These are phyloP conservation scores for Osmerus eperlanus DNA, from an alignment of 2,113 vertebrate genomes.

Conservation along the genomic window DNA sequence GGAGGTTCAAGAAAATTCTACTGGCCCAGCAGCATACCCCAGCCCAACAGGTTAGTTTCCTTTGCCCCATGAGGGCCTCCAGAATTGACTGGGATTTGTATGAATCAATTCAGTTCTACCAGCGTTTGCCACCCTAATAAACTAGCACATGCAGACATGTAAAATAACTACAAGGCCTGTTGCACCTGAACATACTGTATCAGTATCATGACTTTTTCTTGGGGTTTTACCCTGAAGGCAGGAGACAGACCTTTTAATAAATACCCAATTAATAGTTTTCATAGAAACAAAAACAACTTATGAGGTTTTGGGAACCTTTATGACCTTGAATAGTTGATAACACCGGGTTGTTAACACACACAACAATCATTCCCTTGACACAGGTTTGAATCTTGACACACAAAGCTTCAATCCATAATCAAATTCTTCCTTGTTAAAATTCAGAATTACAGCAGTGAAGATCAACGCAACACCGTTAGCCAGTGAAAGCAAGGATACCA, in stretches of 20 bases:
- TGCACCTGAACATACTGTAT: neutral
- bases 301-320: neutral
- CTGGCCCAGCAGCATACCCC: conserved; percentile 80
- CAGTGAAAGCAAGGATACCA: conserved; percentile 2
- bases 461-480: conserved; percentile 36
- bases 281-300: conserved; percentile 17
- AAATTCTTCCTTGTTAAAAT: neutral
- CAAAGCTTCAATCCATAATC: neutral
- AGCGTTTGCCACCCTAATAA: neutral
- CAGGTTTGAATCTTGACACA: neutral
- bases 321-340: too few relatives aligned
- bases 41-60: conserved; percentile 86
- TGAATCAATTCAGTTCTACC: neutral
- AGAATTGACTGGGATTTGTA: neutral
- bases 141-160: neutral
- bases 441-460: conserved; percentile 48
- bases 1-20: conserved; percentile 84
- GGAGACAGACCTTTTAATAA: neutral
- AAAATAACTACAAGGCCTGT: neutral
- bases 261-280: conserved; percentile 14
- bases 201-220: neutral
- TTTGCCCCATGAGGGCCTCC: neutral
- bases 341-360: neutral
- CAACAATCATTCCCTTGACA: neutral
- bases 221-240: neutral